Evolutionary conservation across 2,113 vertebrate species (phyloP).

Genomic region (Paradoxurus hermaphroditus): DNA sequence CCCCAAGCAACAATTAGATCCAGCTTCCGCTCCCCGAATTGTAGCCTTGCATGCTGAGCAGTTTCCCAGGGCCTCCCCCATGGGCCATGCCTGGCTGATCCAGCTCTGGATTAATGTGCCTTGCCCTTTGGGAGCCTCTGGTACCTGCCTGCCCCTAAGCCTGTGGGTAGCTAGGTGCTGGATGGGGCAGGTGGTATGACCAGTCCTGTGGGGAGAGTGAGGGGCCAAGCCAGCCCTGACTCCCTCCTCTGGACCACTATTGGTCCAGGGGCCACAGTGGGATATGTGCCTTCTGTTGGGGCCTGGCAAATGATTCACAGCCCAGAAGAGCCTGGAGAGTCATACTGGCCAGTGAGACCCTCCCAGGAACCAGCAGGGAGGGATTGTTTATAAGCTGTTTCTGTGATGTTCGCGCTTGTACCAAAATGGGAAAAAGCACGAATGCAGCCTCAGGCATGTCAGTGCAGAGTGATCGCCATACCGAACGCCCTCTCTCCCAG

Average conservation of each 20-base stretch:
- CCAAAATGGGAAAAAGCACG: slow-evolving; percentile 51
- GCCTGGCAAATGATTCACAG: slow-evolving; percentile 15
- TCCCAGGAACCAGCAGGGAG: not conserved
- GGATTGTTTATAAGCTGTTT: slow-evolving; percentile 19
- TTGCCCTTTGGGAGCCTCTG: not conserved
- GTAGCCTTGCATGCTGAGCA: not conserved
- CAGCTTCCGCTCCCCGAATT: not conserved
- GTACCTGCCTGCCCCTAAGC: not conserved
- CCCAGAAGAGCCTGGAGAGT: not conserved
- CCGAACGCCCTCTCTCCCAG: not conserved
- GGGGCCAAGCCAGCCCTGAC: not conserved
- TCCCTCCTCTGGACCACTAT: not conserved
- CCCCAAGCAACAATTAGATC: not conserved
- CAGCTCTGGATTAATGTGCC: not conserved
- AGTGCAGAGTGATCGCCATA: not conserved
- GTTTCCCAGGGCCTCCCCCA: not conserved
- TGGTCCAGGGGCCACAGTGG: not conserved
- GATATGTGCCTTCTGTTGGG: not conserved
- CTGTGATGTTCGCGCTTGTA: slow-evolving; percentile 53
- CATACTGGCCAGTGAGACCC: not conserved
- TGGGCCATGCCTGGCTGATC: not conserved
- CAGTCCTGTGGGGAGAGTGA: not conserved
- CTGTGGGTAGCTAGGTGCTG: not conserved
- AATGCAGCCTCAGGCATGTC: not conserved
- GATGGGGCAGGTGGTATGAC: not conserved